A percentile compares a stretch with the other conserved stretches of the same genome.
These are phyloP conservation scores for Siderastrea radians DNA, from an alignment of 92 coral and sea anemone genomes.

Conservation along the genomic window DNA sequence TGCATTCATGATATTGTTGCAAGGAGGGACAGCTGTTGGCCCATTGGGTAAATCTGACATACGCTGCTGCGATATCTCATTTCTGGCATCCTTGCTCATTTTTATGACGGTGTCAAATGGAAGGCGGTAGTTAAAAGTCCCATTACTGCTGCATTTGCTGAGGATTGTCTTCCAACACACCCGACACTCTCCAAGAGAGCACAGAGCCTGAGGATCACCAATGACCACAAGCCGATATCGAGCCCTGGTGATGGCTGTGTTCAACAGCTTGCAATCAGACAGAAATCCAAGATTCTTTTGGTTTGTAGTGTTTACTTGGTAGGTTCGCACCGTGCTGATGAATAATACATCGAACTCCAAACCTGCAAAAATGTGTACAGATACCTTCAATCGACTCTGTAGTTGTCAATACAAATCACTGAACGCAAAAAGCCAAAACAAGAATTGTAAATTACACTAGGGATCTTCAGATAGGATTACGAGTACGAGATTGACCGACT, in stretches of 20 bases:
- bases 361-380: slow-evolving; percentile 56
- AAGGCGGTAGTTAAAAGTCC: slow-evolving; percentile 93
- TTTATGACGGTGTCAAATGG: slow-evolving; percentile 80
- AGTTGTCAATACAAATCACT: too few species aligned
- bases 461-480: too few species aligned
- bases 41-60: neutral
- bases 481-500: too few species aligned
- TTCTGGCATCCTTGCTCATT: slow-evolving; percentile 41
- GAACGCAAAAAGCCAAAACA: too few species aligned
- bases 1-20: neutral
- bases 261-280: slow-evolving; percentile 88
- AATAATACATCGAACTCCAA: slow-evolving; percentile 94
- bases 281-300: slow-evolving; percentile 89
- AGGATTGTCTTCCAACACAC: slow-evolving; percentile 95
- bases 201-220: slow-evolving; percentile 95
- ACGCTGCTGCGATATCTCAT: neutral
- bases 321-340: slow-evolving; percentile 93
- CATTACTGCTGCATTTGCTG: slow-evolving; percentile 88
- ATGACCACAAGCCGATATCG: slow-evolving; percentile 85
- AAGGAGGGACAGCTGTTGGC: neutral
- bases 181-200: slow-evolving; percentile 91
- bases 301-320: slow-evolving; percentile 62
- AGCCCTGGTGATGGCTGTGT: slow-evolving; percentile 97
- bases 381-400: neutral
- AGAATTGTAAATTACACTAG: too few species aligned